Conservation (phyloP, 1,140 invertebrate species). For the Delia radicum region DNA sequence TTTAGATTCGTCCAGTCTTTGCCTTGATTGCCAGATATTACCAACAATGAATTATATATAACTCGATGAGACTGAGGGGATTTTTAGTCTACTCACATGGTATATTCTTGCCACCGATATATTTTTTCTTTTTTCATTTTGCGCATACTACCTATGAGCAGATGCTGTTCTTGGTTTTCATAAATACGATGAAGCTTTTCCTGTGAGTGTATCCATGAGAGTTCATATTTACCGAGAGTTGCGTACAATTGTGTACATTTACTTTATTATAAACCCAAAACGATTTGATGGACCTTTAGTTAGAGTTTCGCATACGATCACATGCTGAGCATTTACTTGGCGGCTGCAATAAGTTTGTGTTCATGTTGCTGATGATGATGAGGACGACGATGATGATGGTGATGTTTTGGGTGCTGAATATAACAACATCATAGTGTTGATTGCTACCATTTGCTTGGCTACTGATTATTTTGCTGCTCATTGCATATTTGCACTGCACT, state of each 20-base stretch:
- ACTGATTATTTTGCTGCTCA: not conserved
- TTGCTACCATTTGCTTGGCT: conserved; percentile 22
- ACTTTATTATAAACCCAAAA: not conserved
- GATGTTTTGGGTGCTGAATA: conserved; percentile 20
- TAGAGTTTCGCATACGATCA: not conserved
- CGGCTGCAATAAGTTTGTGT: not conserved
- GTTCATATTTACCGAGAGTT: conserved; percentile 13
- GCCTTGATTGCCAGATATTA: too few relatives aligned
- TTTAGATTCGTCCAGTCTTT: too few relatives aligned
- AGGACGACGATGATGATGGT: conserved; percentile 6
- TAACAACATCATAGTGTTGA: conserved; percentile 23
- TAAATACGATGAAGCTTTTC: too few relatives aligned
- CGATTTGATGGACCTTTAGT: not conserved
- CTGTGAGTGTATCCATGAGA: not conserved
- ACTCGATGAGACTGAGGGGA: too few relatives aligned
- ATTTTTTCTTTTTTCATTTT: too few relatives aligned
- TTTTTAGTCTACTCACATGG: too few relatives aligned
- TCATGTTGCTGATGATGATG: not conserved
- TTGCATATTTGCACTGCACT: not conserved
- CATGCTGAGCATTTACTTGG: conserved; percentile 1
- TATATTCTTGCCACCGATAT: too few relatives aligned
- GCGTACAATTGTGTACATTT: conserved; percentile 17
- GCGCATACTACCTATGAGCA: too few relatives aligned
- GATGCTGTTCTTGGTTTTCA: too few relatives aligned
- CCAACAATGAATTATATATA: too few relatives aligned